Percentiles rank a stretch among this genome's conserved stretches.
Conservation (phyloP, 2,797 vertebrate species). For the Malurus leucopterus region DNA sequence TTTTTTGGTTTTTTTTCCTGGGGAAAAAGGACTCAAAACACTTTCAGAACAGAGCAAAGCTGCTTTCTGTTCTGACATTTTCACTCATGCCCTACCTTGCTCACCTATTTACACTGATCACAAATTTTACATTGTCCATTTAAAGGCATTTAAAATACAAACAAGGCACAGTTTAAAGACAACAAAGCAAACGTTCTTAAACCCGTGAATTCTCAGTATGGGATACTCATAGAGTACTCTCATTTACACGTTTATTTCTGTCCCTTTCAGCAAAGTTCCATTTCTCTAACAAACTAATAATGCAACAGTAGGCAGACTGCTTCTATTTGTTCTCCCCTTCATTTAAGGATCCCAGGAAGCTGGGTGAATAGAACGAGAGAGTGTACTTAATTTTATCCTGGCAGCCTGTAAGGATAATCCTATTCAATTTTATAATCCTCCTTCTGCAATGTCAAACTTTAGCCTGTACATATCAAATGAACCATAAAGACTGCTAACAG, state of each 20-base stretch:
- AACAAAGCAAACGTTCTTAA: neutral
- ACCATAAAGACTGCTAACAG: neutral
- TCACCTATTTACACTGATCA: neutral
- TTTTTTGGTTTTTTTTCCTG: neutral
- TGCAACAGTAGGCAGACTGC: neutral
- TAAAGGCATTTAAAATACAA: conserved; percentile 2
- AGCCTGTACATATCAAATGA: neutral
- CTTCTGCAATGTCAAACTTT: neutral
- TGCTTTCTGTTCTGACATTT: neutral
- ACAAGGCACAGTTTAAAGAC: neutral
- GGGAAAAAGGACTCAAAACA: neutral
- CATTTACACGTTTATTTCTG: neutral
- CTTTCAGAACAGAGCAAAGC: neutral
- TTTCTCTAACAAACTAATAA: neutral
- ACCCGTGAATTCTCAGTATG: neutral
- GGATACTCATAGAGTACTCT: neutral
- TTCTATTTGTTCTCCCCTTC: neutral
- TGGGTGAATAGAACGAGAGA: neutral
- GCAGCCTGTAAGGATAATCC: neutral
- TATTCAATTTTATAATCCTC: neutral
- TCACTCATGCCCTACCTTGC: neutral
- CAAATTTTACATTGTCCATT: neutral
- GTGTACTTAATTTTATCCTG: neutral
- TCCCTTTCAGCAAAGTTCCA: neutral
- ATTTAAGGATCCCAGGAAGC: neutral